Evolutionary conservation across 92 coral and sea anemone species (phyloP).

Genomic region (Porites cylindrica): DNA sequence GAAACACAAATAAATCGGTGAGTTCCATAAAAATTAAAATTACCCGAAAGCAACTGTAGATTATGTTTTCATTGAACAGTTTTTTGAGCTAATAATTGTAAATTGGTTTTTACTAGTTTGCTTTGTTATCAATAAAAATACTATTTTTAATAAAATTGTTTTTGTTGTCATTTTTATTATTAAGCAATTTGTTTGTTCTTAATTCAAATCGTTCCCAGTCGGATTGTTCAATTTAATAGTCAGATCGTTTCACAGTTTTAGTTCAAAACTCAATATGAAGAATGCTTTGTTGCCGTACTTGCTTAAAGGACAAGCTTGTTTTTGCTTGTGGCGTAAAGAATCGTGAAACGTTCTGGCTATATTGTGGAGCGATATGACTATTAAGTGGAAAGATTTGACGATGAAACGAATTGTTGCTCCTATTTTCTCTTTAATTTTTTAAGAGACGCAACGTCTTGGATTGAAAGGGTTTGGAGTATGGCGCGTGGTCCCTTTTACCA

Average conservation of each 20-base stretch:
- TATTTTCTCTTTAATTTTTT: not conserved
- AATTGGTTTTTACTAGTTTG: too few species aligned
- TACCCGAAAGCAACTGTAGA: not conserved
- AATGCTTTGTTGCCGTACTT: not conserved
- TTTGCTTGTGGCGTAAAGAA: not conserved
- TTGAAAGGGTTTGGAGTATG: not conserved
- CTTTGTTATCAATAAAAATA: too few species aligned
- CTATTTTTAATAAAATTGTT: too few species aligned
- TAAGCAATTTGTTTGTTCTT: not conserved
- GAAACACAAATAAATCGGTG: not conserved
- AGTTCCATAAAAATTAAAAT: not conserved
- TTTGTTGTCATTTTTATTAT: too few species aligned
- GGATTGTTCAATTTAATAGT: not conserved
- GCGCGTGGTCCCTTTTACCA: not conserved
- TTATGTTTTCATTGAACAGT: too few species aligned
- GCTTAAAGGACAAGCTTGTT: slow-evolving; percentile 1
- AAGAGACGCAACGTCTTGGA: too few species aligned
- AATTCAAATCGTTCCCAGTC: not conserved
- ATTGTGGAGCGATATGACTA: too few species aligned
- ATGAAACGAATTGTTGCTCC: slow-evolving; percentile 1
- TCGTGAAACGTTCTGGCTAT: too few species aligned
- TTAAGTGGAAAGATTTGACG: not conserved
- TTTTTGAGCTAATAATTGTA: too few species aligned
- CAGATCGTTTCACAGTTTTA: not conserved
- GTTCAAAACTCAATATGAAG: not conserved